A percentile compares a stretch with the other conserved stretches of the same genome.
Conservation (phyloP, 1,140 invertebrate species). For the Drosophila bocqueti region DNA sequence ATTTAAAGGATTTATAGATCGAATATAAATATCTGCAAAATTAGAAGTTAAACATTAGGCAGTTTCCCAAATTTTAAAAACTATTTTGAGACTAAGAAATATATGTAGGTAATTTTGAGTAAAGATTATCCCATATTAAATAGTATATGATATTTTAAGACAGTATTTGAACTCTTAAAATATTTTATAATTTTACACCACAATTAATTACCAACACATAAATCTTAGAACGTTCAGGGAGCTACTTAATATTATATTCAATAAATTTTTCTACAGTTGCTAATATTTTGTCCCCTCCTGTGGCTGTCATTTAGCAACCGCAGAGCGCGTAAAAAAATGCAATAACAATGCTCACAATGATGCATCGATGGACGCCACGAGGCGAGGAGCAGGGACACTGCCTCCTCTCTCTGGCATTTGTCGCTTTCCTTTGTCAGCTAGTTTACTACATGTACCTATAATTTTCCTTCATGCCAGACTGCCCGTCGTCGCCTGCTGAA, state of each 20-base stretch:
- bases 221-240: not conserved
- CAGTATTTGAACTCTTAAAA: no score
- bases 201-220: not conserved
- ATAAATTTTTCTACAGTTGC: not conserved
- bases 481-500: constrained; percentile 60
- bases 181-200: no score
- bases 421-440: constrained; percentile 40
- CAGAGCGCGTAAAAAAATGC: constrained; percentile 38
- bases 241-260: not conserved
- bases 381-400: constrained; percentile 12
- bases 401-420: constrained; percentile 6
- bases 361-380: constrained; percentile 7
- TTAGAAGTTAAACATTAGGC: not conserved
- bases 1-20: not conserved
- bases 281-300: not conserved
- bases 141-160: no score
- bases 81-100: not conserved
- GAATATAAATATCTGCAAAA: not conserved
- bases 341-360: constrained; percentile 45
- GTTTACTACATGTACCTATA: constrained; percentile 22
- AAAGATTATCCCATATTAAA: not conserved
- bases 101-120: not conserved
- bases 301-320: constrained; percentile 44
- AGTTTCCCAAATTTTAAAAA: not conserved
- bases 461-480: constrained; percentile 55